Evolutionary conservation across 2,113 vertebrate species (phyloP).

Genomic region (Callaeas wilsoni): DNA sequence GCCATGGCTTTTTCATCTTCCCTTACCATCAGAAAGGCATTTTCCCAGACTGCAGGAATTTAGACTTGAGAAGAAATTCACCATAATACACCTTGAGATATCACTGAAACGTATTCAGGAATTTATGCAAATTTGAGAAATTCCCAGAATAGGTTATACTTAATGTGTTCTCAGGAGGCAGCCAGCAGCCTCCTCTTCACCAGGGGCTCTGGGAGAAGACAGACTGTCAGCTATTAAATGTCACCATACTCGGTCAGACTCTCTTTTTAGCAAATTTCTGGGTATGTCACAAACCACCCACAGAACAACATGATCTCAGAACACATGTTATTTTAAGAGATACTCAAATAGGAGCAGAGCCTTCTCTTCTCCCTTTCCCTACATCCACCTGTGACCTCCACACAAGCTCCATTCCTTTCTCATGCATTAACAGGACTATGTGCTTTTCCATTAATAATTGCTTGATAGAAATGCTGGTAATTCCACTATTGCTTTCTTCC

Average conservation of each 20-base stretch:
- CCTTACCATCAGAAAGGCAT: background rate
- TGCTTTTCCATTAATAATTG: background rate
- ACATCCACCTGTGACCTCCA: background rate
- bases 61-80: conserved; percentile 4
- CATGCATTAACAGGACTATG: background rate
- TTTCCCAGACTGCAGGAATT: background rate
- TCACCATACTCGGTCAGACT: background rate
- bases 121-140: background rate
- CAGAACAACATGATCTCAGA: background rate
- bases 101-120: background rate
- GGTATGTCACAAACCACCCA: background rate
- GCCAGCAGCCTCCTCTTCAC: conserved; percentile 14
- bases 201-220: background rate
- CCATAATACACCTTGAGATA: background rate
- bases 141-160: background rate
- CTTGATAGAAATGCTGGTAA: background rate
- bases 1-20: background rate
- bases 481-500: background rate
- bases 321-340: background rate
- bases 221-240: conserved; percentile 8
- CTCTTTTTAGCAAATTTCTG: background rate
- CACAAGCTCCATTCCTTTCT: background rate
- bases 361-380: background rate
- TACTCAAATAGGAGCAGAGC: background rate
- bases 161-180: background rate